A percentile compares a stretch with the other conserved stretches of the same genome.
These are phyloP conservation scores for Nymphalis polychloros DNA, from an alignment of 2,888 invertebrate genomes.

Conservation along the genomic window DNA sequence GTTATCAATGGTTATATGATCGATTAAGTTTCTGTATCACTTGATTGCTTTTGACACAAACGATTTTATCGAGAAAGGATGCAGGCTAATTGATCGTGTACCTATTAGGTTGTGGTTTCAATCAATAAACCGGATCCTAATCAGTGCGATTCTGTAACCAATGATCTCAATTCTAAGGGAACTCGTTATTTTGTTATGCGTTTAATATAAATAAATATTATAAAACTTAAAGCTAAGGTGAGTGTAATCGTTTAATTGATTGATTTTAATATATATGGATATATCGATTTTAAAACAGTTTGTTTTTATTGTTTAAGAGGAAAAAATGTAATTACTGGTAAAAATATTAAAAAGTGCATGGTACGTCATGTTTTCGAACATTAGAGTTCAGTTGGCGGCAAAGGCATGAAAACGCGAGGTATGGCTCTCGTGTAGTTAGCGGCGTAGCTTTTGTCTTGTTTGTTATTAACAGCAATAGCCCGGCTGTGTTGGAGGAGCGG, in stretches of 20 bases:
- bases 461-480: conserved; percentile 74
- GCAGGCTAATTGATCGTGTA: conserved; percentile 12
- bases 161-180: not conserved
- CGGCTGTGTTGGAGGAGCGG: conserved; percentile 45
- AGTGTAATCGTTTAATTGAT: no score
- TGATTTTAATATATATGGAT: no score
- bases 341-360: conserved; percentile 7
- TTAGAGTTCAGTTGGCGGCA: conserved; percentile 28
- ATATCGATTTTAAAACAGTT: no score
- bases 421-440: conserved; percentile 62
- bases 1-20: not conserved
- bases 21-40: conserved; percentile 1
- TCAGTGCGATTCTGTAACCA: conserved; percentile 15
- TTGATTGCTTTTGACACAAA: conserved; percentile 5
- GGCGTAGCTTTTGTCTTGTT: conserved; percentile 72
- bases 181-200: not conserved
- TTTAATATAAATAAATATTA: no score
- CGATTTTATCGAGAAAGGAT: conserved; percentile 19
- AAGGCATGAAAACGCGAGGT: conserved; percentile 27
- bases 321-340: not conserved
- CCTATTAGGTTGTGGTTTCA: conserved; percentile 1
- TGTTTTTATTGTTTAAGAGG: no score
- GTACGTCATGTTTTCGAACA: conserved; percentile 28
- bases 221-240: no score
- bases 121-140: conserved; percentile 19